Evolutionary conservation across 1,140 invertebrate genomes (phyloP).

Genomic region (Acromyrmex charruanus): DNA sequence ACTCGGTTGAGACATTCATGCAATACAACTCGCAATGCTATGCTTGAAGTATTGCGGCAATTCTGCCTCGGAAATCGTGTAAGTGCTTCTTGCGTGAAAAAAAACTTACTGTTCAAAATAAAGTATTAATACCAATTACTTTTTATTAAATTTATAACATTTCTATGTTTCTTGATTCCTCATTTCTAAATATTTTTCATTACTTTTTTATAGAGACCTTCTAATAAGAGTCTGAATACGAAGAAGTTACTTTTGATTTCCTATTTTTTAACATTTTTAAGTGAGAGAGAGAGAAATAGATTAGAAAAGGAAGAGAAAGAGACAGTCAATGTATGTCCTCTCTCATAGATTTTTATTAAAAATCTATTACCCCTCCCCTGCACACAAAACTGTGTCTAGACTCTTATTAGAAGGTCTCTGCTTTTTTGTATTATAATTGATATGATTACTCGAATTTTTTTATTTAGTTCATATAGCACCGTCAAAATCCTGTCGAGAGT

Average conservation of each 20-base stretch:
- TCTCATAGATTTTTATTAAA: no score
- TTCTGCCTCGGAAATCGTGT: not conserved
- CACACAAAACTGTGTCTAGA: no score
- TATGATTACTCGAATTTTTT: not conserved
- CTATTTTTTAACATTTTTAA: no score
- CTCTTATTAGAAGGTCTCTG: no score
- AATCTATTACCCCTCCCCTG: no score
- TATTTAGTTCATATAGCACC: not conserved
- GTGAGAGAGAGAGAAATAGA: no score
- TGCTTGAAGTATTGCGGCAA: not conserved
- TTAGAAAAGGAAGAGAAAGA: no score
- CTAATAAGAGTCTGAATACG: no score
- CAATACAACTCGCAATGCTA: not conserved
- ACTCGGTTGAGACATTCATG: conserved; percentile 16
- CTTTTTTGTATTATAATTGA: not conserved
- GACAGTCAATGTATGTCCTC: no score
- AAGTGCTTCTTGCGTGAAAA: not conserved
- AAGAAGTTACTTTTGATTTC: no score
- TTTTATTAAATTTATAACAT: not conserved
- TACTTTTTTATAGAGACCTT: not conserved
- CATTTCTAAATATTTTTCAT: not conserved
- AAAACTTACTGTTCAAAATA: not conserved
- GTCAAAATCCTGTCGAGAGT: not conserved
- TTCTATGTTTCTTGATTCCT: not conserved
- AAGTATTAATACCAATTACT: not conserved